phyloP scores from a whole-genome alignment of 2,888 invertebrate genomes.

The Ophonus ardosiacus region DNA sequence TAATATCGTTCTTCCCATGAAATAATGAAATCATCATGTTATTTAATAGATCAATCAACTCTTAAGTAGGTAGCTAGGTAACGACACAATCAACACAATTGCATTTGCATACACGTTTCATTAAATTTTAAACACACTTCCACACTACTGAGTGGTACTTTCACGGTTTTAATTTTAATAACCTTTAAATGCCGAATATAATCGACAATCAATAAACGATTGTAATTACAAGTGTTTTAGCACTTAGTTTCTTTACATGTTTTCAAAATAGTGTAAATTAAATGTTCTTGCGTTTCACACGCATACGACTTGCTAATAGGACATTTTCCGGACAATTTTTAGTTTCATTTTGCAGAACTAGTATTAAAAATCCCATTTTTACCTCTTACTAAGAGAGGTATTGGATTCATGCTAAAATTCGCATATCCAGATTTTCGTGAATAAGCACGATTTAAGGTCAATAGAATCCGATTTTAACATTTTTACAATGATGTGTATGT shows the following conservation, averaged over 20 bases:
- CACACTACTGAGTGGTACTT: not conserved
- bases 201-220: not conserved
- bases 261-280: not conserved
- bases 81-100: not conserved
- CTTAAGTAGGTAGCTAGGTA: constrained; percentile 16
- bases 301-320: not conserved
- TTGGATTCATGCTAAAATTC: too few species aligned
- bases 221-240: not conserved
- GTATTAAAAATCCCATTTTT: too few species aligned
- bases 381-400: too few species aligned
- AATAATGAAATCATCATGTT: not conserved
- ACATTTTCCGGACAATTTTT: too few species aligned
- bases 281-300: not conserved
- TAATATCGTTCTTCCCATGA: not conserved
- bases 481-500: too few species aligned
- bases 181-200: not conserved
- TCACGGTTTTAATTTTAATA: constrained; percentile 2
- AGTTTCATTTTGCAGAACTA: not conserved
- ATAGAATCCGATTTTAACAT: too few species aligned
- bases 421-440: too few species aligned
- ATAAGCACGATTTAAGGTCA: too few species aligned
- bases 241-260: not conserved
- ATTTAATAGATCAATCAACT: not conserved
- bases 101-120: not conserved
- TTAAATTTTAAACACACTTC: constrained; percentile 4